These are phyloP conservation scores for Actenoides hombroni DNA, from an alignment of 2,113 vertebrate species.

Conservation along the genomic window DNA sequence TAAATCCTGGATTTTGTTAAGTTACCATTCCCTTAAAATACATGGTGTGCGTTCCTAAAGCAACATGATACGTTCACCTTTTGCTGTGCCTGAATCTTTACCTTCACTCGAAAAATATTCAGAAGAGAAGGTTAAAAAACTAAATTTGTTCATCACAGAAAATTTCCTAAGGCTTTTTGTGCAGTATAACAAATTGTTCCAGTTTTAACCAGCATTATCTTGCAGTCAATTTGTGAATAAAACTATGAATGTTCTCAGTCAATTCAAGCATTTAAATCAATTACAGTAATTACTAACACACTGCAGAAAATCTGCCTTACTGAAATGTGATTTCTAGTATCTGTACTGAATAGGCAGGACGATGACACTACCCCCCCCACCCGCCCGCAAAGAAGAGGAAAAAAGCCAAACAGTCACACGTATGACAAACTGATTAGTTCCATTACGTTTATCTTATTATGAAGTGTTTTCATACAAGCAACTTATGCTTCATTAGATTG, in stretches of 20 bases:
- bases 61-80: background rate
- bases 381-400: background rate
- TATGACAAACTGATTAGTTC: background rate
- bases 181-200: background rate
- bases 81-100: background rate
- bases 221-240: background rate
- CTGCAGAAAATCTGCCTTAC: background rate
- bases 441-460: background rate
- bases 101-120: background rate
- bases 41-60: background rate
- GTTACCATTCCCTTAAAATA: background rate
- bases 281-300: background rate
- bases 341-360: background rate
- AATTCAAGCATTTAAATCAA: slow-evolving; percentile 27
- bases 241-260: background rate
- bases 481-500: background rate
- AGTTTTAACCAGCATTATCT: background rate
- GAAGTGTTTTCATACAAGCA: background rate
- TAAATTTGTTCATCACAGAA: background rate
- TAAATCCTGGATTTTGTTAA: background rate
- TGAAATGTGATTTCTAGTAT: background rate
- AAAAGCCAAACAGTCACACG: background rate
- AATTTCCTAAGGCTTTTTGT: background rate
- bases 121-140: background rate
- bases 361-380: background rate